Evolutionary conservation across 2,888 invertebrate genomes (phyloP).

Genomic region (Sussaba pulchella): DNA sequence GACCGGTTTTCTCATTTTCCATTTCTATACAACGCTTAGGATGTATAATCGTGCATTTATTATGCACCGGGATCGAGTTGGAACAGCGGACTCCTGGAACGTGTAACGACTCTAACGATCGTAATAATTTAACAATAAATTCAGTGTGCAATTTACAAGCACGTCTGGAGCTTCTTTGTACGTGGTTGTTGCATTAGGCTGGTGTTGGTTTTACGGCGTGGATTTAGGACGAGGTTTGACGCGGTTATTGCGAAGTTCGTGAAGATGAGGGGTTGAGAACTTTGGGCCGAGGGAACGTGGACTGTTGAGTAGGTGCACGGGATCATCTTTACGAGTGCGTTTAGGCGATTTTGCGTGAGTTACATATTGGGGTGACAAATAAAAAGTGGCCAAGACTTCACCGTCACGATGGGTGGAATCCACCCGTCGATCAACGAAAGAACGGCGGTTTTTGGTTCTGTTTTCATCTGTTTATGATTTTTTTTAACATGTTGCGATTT

Average conservation of each 20-base stretch:
- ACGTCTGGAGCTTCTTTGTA: constrained; percentile 9
- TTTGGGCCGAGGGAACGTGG: constrained; percentile 76
- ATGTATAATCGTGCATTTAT: constrained; percentile 55
- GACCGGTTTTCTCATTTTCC: constrained; percentile 63
- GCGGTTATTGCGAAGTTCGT: constrained; percentile 62
- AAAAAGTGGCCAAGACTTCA: too few species aligned
- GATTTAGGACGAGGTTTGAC: constrained; percentile 36
- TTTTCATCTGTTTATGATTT: too few species aligned
- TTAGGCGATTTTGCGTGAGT: constrained; percentile 1
- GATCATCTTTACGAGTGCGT: constrained; percentile 37
- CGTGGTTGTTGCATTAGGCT: not conserved
- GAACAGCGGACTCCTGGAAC: not conserved
- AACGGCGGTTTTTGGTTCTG: too few species aligned
- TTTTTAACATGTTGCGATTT: too few species aligned
- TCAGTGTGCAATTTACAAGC: not conserved
- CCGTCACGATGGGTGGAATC: too few species aligned
- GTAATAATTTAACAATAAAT: constrained; percentile 48
- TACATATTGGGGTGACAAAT: constrained; percentile 59
- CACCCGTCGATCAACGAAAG: too few species aligned
- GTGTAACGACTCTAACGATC: constrained; percentile 16
- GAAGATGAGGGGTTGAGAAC: constrained; percentile 71
- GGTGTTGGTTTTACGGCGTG: not conserved
- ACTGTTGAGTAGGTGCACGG: constrained; percentile 30
- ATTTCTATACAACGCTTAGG: constrained; percentile 31
- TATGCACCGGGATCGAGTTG: constrained; percentile 41